These are phyloP conservation scores for Heterotilapia buettikoferi DNA, from an alignment of 2,113 vertebrate genomes.

Conservation along the genomic window DNA sequence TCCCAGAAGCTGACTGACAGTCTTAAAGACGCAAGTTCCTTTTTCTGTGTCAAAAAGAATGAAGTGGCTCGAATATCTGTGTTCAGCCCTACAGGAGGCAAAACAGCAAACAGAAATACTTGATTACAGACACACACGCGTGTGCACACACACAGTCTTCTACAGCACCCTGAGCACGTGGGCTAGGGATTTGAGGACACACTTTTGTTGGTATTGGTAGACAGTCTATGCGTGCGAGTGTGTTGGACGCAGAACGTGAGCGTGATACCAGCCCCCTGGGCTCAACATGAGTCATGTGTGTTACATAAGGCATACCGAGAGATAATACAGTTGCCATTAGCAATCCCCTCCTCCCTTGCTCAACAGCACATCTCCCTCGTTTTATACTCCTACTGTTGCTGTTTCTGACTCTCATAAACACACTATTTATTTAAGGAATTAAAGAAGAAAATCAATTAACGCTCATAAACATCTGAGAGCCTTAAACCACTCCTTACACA, in stretches of 20 bases:
- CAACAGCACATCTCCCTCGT: background rate
- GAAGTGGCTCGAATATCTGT: background rate
- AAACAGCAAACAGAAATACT: background rate
- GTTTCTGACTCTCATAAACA: background rate
- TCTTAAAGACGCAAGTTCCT: background rate
- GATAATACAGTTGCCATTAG: constrained; percentile 14
- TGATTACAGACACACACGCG: background rate
- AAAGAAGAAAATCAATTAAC: constrained; percentile 26
- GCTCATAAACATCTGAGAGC: background rate
- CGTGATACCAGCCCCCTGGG: constrained; percentile 24
- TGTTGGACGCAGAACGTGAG: constrained; percentile 33
- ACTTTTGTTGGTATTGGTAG: background rate
- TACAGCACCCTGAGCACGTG: constrained; percentile 15
- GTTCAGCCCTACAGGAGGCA: background rate
- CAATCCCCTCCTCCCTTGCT: background rate
- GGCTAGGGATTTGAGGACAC: constrained; percentile 32
- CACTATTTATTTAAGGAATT: constrained; percentile 5
- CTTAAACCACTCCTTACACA: background rate
- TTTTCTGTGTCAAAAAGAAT: background rate
- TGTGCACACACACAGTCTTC: background rate
- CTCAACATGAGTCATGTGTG: constrained; percentile 50
- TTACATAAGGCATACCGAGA: constrained; percentile 49
- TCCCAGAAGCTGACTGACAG: background rate
- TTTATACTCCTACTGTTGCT: background rate
- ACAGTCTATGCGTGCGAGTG: background rate